Conservation (phyloP, 1,140 invertebrate genomes). For the Philopotamus ludificatus region DNA sequence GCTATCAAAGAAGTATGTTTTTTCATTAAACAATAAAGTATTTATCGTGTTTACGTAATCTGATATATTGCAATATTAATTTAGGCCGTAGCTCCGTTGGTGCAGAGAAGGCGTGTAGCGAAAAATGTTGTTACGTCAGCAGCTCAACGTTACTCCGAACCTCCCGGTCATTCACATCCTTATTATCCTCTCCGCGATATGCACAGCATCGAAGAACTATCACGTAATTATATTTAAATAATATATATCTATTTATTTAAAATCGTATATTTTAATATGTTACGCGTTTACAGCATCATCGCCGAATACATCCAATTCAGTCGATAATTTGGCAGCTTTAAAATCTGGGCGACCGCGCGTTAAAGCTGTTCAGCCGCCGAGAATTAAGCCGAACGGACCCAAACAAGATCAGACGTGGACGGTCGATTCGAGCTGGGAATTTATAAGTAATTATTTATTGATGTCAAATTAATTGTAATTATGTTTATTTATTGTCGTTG, state of each 20-base stretch:
- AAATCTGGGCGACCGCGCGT: slow-evolving; percentile 59
- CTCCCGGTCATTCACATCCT: slow-evolving; percentile 55
- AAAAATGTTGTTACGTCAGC: slow-evolving; percentile 45
- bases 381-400: slow-evolving; percentile 60
- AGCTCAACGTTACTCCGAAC: slow-evolving; percentile 60
- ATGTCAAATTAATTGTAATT: neutral
- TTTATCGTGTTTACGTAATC: neutral
- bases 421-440: slow-evolving; percentile 84
- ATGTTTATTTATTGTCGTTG: neutral
- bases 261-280: neutral
- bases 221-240: slow-evolving; percentile 45
- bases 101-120: slow-evolving; percentile 51
- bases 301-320: slow-evolving; percentile 64
- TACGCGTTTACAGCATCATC: slow-evolving; percentile 48
- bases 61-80: slow-evolving; percentile 13
- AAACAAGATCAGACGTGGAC: slow-evolving; percentile 73
- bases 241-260: slow-evolving; percentile 2
- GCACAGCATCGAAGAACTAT: slow-evolving; percentile 57
- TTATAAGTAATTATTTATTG: slow-evolving; percentile 63
- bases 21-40: no score
- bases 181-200: slow-evolving; percentile 56
- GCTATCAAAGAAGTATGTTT: slow-evolving; percentile 63
- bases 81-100: slow-evolving; percentile 51
- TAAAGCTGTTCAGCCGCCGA: slow-evolving; percentile 71
- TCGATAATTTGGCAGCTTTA: slow-evolving; percentile 63